Evolutionary conservation across 2,113 vertebrate species (phyloP), one percentile per base, ranked within the genome.

Genomic region (Eurystomus gularis): DNA sequence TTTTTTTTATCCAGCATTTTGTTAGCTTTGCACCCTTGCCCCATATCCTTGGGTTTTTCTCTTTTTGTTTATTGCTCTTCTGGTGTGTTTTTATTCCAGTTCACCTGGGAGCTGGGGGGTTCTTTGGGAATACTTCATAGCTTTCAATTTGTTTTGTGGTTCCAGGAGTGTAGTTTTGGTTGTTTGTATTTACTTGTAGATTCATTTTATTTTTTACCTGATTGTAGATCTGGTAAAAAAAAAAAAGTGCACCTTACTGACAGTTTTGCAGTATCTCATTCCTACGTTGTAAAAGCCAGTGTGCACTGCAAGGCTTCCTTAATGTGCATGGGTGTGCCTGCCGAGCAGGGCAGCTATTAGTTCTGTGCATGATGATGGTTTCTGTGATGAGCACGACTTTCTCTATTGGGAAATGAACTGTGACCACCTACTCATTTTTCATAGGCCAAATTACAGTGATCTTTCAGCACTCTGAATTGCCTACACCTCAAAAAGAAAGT

Each of bases 361-460:
- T 87, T 82, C 78, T 72, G 37, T 58, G 82, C 78, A 35, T 77
- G 86, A 39, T 71, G 93, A 79, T 87, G 91, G 78, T 70, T 94
- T 93, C 78, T 96, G 92, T 88, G 94, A 94, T 94, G 95, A 96
- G 87, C 85, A 58, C 54, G 93, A 80, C 95, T 96, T 87, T 96
- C 78, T 89, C 93, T 94, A 23, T 94, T 97, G 96, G 96, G 94
- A 96, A 97, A 97, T 96, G 96, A 96, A 91, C 94, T 96, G 90
- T 82, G 95, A 94, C 93, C 96, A 92, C 94, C 93, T 94, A 96
- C 95, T 96, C 93, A 95, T 96, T 97, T 93, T 97, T 96, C 94
- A 96, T 9, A 94, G 93, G 93, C 90, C 95, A 95, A 96, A 97
- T 95, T 95, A 77, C 87, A 90, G 82, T 82, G 90, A 92, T 96